Percentiles rank a stretch among this genome's conserved stretches.
Evolutionary conservation across 2,888 invertebrate genomes (phyloP).

Genomic region (Smittia sp.): DNA sequence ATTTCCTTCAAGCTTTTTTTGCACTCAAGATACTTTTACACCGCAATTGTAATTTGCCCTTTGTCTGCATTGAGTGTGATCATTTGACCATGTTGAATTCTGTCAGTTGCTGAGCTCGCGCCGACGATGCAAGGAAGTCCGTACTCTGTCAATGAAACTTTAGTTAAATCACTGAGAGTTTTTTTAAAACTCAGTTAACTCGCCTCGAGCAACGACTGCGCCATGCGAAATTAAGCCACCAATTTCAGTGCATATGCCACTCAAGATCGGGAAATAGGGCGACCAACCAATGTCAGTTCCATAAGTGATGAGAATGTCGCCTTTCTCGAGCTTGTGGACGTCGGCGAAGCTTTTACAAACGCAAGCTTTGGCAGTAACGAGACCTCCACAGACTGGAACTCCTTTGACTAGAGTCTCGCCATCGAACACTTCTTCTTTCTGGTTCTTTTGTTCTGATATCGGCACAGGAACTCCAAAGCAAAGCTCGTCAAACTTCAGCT

Average conservation of each 20-base stretch:
- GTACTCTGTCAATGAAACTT: constrained; percentile 57
- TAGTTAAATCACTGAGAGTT: no score
- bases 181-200: no score
- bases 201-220: constrained; percentile 47
- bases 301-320: constrained; percentile 73
- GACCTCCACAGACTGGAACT: constrained; percentile 70
- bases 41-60: neutral
- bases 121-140: constrained; percentile 81
- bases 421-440: constrained; percentile 9
- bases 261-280: constrained; percentile 76
- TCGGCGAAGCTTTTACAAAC: constrained; percentile 67
- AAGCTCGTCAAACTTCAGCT: constrained; percentile 64
- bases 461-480: constrained; percentile 54
- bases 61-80: constrained; percentile 54
- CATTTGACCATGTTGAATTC: constrained; percentile 66
- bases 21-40: neutral
- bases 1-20: no score
- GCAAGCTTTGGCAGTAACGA: constrained; percentile 66
- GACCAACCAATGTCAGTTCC: constrained; percentile 83
- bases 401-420: constrained; percentile 25
- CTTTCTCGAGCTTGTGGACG: constrained; percentile 58
- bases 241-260: constrained; percentile 76
- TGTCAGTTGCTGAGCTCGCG: constrained; percentile 63
- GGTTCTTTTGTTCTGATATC: neutral
- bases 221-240: constrained; percentile 82